Conservation (phyloP, 2,113 vertebrate genomes). For the Sapayoa aenigma region DNA sequence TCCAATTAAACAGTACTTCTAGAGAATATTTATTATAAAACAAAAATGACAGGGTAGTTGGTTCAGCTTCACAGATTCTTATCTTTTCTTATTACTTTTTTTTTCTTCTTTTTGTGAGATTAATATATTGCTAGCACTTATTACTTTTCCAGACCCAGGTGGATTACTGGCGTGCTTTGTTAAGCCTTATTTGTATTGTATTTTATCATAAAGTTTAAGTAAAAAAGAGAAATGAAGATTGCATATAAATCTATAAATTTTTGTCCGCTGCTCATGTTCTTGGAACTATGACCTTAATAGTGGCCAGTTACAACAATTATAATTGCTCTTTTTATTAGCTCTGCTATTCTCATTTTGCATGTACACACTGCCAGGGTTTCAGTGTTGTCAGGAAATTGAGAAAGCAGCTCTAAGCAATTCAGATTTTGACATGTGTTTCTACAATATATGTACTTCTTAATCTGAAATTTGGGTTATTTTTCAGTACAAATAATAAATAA, state of each 20-base stretch:
- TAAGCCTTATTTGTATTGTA: neutral
- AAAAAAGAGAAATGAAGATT: neutral
- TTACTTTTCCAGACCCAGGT: neutral
- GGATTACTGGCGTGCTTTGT: neutral
- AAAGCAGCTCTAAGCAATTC: neutral
- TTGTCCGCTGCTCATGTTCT: neutral
- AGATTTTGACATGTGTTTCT: neutral
- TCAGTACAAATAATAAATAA: neutral
- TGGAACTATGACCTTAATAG: neutral
- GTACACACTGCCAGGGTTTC: neutral
- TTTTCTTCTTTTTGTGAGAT: neutral
- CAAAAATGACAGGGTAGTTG: neutral
- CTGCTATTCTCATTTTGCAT: conserved; percentile 22
- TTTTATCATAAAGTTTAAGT: neutral
- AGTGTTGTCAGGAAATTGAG: conserved; percentile 8
- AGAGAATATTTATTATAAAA: neutral
- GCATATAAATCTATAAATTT: neutral
- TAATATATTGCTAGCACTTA: neutral
- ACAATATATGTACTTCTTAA: neutral
- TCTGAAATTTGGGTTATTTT: neutral
- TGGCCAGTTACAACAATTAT: neutral
- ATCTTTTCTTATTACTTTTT: neutral
- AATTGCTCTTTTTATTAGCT: neutral
- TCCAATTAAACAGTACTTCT: neutral
- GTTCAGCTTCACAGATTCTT: neutral